Base-by-base conservation (phyloP, 2,888 invertebrate genomes). In the Sepioteuthis lessoniana region DNA sequence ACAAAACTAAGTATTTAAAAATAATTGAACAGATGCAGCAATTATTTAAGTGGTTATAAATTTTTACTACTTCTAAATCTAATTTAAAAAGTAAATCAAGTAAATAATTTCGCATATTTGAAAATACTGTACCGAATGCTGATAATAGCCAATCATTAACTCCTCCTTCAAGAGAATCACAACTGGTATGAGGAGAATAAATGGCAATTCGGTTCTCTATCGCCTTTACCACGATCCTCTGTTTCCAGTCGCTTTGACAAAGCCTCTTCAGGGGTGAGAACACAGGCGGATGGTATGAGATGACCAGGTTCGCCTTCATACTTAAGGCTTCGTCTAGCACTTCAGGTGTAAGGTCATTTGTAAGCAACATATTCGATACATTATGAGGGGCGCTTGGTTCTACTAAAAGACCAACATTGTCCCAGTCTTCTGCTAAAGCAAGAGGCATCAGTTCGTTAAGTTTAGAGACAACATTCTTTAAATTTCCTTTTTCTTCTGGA, bases 241-340 rank as follows among this genome's bases (percentile, higher is more conserved):
- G 98, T 98, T 98, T 98, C 98, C 98, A 98, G 28, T 97, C 97
- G 37, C 96, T 96, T 94, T 97, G 97, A 3, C 98, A 98, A 90
- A 99, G 97, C 90, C 98, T 98, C 96, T 99, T 99, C 94, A 99
- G 96, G 16, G 98, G 98, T 31, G 98, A 97, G 97, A 99, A 99
- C 97, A 99, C 98, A 37, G 99, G 99, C n/a, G 99, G 99, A 97
- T 99, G 99, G 97, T 99, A 99, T 0, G 99, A 98, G 94, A 99
- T 97, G 94, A 99, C 98, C 97, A 99, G 97, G 97, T 99, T 98
- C 94, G 98, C 98, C 35, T 98, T 97, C 94, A 98, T 97, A 2
- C 97, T 97, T 8, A 98, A 96, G 0, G 99, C 97, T 98, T 97
- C 99, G 42, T 98, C 97, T 96, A 99, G 98, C 0, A 99, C 99